These are phyloP conservation scores for Vanessa tameamea DNA, from an alignment of 1,140 invertebrate species.

Conservation along the genomic window DNA sequence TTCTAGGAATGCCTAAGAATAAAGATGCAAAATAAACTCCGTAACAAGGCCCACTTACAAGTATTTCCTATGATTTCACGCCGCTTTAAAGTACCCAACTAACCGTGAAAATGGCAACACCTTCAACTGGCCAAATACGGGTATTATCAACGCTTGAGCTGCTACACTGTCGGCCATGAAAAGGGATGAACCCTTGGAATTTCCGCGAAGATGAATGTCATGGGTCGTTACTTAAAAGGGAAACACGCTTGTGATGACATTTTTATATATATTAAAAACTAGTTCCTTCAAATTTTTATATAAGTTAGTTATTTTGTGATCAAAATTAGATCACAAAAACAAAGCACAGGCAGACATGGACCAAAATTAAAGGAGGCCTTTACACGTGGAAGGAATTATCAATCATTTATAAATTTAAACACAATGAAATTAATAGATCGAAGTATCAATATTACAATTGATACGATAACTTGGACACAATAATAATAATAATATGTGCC, in stretches of 20 bases:
- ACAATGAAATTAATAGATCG: too few relatives aligned
- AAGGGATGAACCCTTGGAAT: neutral
- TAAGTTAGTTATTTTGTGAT: neutral
- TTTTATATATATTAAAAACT: neutral
- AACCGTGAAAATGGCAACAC: conserved; percentile 9
- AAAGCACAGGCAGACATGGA: neutral
- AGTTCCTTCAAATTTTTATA: neutral
- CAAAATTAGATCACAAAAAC: neutral
- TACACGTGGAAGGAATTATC: too few relatives aligned
- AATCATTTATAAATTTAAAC: too few relatives aligned
- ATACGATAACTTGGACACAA: too few relatives aligned
- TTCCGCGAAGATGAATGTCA: neutral
- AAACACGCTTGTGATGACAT: neutral
- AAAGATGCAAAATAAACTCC: neutral
- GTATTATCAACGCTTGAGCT: neutral
- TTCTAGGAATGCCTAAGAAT: too few relatives aligned
- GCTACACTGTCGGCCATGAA: conserved; percentile 1
- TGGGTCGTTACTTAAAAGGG: neutral
- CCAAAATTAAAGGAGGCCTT: too few relatives aligned
- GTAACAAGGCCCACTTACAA: neutral
- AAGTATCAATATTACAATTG: too few relatives aligned
- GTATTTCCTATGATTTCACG: neutral
- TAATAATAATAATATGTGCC: too few relatives aligned
- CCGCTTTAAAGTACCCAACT: neutral
- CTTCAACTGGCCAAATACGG: conserved; percentile 8